Evolutionary conservation across 30 jellyfish, hydroid and myxozoan species (phyloP), one percentile per base, ranked within the genome.

Genomic region (Catostylus mosaicus): DNA sequence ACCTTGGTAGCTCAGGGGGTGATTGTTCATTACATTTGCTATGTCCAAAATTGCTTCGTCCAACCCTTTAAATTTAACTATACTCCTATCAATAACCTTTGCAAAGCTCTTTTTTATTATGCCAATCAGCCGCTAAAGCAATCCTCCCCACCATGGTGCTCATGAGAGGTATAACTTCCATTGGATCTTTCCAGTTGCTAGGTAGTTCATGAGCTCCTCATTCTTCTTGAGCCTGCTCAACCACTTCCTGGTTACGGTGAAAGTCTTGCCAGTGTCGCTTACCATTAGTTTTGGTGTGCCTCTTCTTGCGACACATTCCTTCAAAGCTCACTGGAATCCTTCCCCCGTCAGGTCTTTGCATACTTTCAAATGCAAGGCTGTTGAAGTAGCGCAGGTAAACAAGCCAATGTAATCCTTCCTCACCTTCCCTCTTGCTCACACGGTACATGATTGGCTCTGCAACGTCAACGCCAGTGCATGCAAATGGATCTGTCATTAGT

Each of bases 121-220:
- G 51, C 87, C 88, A 51, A 83, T 43, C 61, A 83, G 52, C 1
- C 74, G 77, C 69, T 82, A 78, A 61, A 70, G 68, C 48, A 82
- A 82, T 14, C 92, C 92, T 67, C 86, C 90, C 83, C 90, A 80
- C 90, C 90, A 80, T 3, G 90, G 90, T 2, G 90, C 90, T 5
- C 83, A 61, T 5, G 92, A 68, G 10, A 82, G 62, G 73, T 82
- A 67, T 67, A 82, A 79, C 26, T 47, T 37, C 82, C 90, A 79
- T 29, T 4, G 7, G 83, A 79, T 79, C 29, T 26, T 34, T 34
- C 46, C 32, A 16, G 90, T 30, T 23, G 90, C 90, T 34, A 79
- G 50, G 83, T 61, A 64, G 74, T 79, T 52, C 3, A 16, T 29
- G 11, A 79, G 56, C 59, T 38, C 84, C 12, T 79, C 90, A 46